Base-by-base conservation (phyloP, 2,888 invertebrate genomes). In the Drosophila infuscata region DNA sequence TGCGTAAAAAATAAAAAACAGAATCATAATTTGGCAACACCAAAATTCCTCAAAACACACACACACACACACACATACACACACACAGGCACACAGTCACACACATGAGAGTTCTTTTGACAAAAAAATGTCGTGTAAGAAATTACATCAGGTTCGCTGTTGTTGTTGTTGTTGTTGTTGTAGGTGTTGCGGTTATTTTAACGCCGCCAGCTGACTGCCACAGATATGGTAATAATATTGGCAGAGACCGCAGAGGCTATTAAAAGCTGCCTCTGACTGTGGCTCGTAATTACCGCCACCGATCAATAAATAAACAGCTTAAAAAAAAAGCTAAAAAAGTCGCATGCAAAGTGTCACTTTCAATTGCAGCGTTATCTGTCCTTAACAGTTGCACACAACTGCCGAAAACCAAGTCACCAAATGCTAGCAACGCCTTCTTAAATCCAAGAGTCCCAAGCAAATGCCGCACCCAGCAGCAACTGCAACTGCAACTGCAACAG, bases 301-400 rank as follows among this genome's bases (percentile, higher is more conserved):
- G 76, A 85, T 84, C 85, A 82, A 89, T 89, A 85, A 89, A 88
- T 88, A 84, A 89, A 85, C 70, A 88, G 88, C 79, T 84, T 75
- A 25, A 25, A 25, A 25, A 25, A 25, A 25, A 25, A 85, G 65
- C 64, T 64, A 64, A 67, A 56, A 56, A 56, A 41, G 56, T 57
- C 56, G 30, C 12, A 57, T 57, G 56, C 62, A 75, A 81, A 83
- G 79, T 83, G 75, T 73, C 76, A 74, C 71, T 73, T 81, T 81
- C 74, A 74, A 70, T 81, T 79, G 74, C 79, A 54, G 52, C 63
- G 64, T 58, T 82, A 75, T 72, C 82, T 76, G 79, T 81, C 79
- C 82, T 79, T 84, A 76, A 63, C 48, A 69, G 56, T 63, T 52
- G 66, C 63, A 61, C 52, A 64, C 56, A 76, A 67, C 62, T 69